Evolutionary conservation across 2,888 invertebrate species (phyloP).

Genomic region (Xestia sexstrigata): DNA sequence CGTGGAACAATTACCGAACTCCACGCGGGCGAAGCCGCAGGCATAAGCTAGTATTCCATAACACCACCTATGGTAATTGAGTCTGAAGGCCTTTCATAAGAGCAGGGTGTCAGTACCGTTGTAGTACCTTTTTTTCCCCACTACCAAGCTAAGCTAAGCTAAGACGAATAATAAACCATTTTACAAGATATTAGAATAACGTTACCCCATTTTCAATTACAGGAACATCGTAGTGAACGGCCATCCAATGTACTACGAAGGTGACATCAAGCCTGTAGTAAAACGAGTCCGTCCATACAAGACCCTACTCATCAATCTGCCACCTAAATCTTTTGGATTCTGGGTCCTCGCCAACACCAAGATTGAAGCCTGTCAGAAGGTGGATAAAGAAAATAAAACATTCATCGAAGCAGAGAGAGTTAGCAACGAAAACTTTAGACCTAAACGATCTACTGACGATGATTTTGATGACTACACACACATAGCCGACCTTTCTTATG

Average conservation of each 20-base stretch:
- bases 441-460: conserved; percentile 73
- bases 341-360: conserved; percentile 93
- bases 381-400: conserved; percentile 65
- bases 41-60: not conserved
- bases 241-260: conserved; percentile 90
- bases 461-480: conserved; percentile 66
- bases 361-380: conserved; percentile 89
- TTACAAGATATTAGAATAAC: not conserved
- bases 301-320: conserved; percentile 91
- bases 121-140: not conserved
- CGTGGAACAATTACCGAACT: too few species aligned
- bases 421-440: conserved; percentile 63
- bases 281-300: conserved; percentile 88
- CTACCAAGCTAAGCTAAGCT: not conserved
- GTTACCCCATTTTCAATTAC: conserved; percentile 40
- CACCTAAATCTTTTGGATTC: conserved; percentile 93
- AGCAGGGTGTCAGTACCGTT: not conserved
- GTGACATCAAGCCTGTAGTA: conserved; percentile 90
- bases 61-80: not conserved
- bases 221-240: conserved; percentile 93
- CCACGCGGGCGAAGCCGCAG: too few species aligned
- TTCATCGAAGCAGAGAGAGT: conserved; percentile 64
- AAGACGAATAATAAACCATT: not conserved
- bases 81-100: not conserved
- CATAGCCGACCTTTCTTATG: conserved; percentile 62